Evolutionary conservation across 2,888 invertebrate genomes (phyloP), one percentile per base, ranked within the genome.

Genomic region (Druceiella hillmani): DNA sequence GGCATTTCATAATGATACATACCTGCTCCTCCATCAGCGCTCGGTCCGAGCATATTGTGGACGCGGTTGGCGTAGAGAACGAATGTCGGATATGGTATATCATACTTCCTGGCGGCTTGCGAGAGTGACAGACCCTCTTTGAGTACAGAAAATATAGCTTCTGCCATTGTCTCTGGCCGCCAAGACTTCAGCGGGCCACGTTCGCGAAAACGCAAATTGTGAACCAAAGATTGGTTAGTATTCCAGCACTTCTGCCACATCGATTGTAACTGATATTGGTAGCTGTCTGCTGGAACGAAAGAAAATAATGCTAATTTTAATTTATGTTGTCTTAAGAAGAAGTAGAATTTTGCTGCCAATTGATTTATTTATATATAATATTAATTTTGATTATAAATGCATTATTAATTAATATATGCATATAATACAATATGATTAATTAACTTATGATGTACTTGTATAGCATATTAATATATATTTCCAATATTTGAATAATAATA

Each of bases 241-340:
- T 87, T 91, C 91, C 91, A 92, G 66, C 91, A 91, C 64, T 91
- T 92, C 67, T 92, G 91, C 92, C 92, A 92, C 84, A 91, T 88
- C 40, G 88, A 89, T 66, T 92, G 92, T 62, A 92, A 73, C 66
- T 92, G 91, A 67, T 91, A 91, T 67, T 92, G 91, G 78, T 92
- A 92, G 76, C 89, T 90, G 78, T 90, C 90, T 83, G 84, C 80
- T 85, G 83, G 61, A 69, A 64, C 54, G 39, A 41, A 29, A 13
- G 9, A n/a, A 29, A n/a, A 13, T 3, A n/a, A 3, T 11, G 12
- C 12, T 12, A 3, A 12, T 13, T 3, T 25, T 10, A 10, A 10
- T 11, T 10, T 25, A 10, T 11, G 11, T 25, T 10, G 11, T 25
- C 11, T 3, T 25, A 29, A 12, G 10, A 16, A 36, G 13, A 11